Percentiles rank a stretch among this genome's conserved stretches.
Conservation (phyloP, 2,888 invertebrate species). For the Stenichneumon culpator region DNA sequence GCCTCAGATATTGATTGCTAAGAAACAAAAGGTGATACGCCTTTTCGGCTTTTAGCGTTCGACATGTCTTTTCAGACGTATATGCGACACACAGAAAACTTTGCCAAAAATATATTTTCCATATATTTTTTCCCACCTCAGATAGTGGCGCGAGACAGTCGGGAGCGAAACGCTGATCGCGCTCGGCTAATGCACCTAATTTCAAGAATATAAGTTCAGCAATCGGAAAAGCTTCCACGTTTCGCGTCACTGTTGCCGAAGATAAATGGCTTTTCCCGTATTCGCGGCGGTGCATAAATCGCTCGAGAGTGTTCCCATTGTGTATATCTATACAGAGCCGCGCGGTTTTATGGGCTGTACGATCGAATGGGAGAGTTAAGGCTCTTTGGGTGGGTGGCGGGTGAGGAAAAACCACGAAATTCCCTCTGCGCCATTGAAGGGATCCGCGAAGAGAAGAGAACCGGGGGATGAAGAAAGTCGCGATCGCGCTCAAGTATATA, state of each 20-base stretch:
- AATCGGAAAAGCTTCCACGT: conserved; percentile 2
- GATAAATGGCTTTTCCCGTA: conserved; percentile 35
- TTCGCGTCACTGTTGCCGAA: conserved; percentile 21
- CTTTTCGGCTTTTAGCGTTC: too few relatives aligned
- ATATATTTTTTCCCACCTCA: neutral
- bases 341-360: conserved; percentile 41
- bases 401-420: conserved; percentile 34
- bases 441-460: conserved; percentile 27
- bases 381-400: conserved; percentile 39
- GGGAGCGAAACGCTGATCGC: neutral
- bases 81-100: neutral
- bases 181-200: conserved; percentile 36
- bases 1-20: too few relatives aligned
- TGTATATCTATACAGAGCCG: conserved; percentile 27
- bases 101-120: neutral
- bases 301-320: neutral
- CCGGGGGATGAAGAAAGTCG: conserved; percentile 49
- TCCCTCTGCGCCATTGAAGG: conserved; percentile 34
- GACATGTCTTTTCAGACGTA: too few relatives aligned
- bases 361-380: conserved; percentile 40
- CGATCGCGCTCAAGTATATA: conserved; percentile 39
- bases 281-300: conserved; percentile 16
- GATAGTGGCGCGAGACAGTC: neutral
- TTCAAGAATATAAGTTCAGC: conserved; percentile 19
- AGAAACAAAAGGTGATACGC: too few relatives aligned